phyloP scores from a whole-genome alignment of 2,797 vertebrate genomes.

The Chanos chanos region DNA sequence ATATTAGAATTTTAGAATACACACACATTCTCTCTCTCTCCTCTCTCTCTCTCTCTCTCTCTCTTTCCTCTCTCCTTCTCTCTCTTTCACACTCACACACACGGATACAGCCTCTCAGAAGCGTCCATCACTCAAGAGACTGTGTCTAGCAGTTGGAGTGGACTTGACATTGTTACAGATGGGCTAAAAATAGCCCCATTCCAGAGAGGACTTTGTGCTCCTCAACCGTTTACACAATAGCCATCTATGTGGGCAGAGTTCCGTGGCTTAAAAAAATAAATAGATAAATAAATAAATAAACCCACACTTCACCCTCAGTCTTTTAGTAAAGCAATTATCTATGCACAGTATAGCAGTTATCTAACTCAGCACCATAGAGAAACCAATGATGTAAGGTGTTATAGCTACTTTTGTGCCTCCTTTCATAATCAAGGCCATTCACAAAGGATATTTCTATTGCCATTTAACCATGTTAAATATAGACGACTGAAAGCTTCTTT shows the following conservation, averaged over 20 bases:
- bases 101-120: too few relatives aligned
- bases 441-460: not conserved
- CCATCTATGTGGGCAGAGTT: constrained; percentile 20
- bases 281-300: too few relatives aligned
- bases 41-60: not conserved
- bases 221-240: constrained; percentile 8
- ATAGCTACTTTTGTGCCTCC: constrained; percentile 1
- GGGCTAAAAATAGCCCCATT: constrained; percentile 44
- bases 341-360: constrained; percentile 40
- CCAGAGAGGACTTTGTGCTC: constrained; percentile 19
- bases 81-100: constrained; percentile 23
- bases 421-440: not conserved
- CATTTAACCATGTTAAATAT: constrained; percentile 52
- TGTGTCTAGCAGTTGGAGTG: constrained; percentile 23
- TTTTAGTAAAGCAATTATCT: constrained; percentile 3
- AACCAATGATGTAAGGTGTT: constrained; percentile 41
- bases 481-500: constrained; percentile 34
- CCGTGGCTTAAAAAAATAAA: constrained; percentile 35
- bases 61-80: not conserved
- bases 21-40: not conserved
- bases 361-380: constrained; percentile 12
- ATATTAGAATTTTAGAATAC: constrained; percentile 21
- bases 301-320: constrained; percentile 27
- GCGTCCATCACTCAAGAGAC: constrained; percentile 22
- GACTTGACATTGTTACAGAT: constrained; percentile 26